These are phyloP conservation scores for Gopherus evgoodei DNA, from an alignment of 2,113 vertebrate genomes.

Conservation along the genomic window DNA sequence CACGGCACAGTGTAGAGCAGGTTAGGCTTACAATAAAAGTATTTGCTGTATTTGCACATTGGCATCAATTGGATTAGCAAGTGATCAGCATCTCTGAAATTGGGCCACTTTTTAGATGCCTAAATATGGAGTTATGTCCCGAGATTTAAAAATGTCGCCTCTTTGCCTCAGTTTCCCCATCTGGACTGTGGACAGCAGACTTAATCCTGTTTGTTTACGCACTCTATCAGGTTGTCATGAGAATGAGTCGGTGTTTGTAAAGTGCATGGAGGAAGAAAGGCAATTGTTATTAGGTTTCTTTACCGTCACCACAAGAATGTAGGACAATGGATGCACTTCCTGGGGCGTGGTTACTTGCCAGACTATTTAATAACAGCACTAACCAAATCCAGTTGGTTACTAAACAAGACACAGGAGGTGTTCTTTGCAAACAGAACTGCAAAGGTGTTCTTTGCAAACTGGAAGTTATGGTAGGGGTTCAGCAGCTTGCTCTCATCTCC, in stretches of 20 bases:
- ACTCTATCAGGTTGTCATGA: not conserved
- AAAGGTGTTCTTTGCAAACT: not conserved
- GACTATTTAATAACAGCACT: not conserved
- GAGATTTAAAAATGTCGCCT: not conserved
- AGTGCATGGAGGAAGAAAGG: not conserved
- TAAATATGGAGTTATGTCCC: not conserved
- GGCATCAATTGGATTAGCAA: not conserved
- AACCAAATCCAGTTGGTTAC: not conserved
- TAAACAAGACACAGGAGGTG: not conserved
- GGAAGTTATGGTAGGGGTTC: not conserved
- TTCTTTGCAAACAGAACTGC: too few species aligned
- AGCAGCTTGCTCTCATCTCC: not conserved
- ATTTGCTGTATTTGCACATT: not conserved
- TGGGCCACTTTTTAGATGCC: not conserved
- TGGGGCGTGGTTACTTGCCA: not conserved
- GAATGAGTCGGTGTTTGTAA: not conserved
- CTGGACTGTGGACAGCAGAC: not conserved
- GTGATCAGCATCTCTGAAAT: not conserved
- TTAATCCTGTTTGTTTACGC: not conserved
- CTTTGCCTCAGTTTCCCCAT: not conserved
- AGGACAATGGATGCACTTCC: not conserved
- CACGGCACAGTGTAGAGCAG: not conserved
- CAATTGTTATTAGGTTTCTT: not conserved
- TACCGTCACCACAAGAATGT: not conserved
- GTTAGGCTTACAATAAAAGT: not conserved